Evolutionary conservation across 2,797 vertebrate genomes (phyloP).

Genomic region (Rhyacichthys aspro): DNA sequence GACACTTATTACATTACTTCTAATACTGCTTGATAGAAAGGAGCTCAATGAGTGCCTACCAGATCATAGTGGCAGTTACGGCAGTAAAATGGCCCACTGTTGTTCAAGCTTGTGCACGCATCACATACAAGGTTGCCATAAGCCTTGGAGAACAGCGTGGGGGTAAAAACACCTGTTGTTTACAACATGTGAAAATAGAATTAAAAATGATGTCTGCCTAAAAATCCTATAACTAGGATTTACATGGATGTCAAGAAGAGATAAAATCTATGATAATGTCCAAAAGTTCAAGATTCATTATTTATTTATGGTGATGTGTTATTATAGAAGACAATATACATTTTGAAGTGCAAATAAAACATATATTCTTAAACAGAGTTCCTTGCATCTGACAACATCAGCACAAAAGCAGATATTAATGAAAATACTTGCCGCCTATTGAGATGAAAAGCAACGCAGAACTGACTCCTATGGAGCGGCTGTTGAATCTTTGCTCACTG

Average conservation of each 20-base stretch:
- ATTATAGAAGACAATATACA: too few relatives aligned
- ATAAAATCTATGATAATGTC: too few relatives aligned
- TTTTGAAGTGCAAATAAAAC: too few relatives aligned
- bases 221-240: too few relatives aligned
- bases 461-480: slow-evolving; percentile 87
- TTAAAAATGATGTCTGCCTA: background rate
- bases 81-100: slow-evolving; percentile 81
- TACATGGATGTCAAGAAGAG: background rate
- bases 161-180: slow-evolving; percentile 87
- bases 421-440: slow-evolving; percentile 82
- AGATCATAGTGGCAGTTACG: slow-evolving; percentile 87
- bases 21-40: background rate
- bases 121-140: slow-evolving; percentile 89
- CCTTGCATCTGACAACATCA: background rate
- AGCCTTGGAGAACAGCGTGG: slow-evolving; percentile 89
- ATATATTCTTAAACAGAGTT: too few relatives aligned
- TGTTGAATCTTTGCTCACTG: slow-evolving; percentile 90
- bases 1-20: background rate
- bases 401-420: background rate
- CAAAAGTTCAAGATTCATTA: too few relatives aligned
- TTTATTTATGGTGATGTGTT: too few relatives aligned
- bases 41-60: slow-evolving; percentile 66
- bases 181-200: slow-evolving; percentile 9
- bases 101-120: slow-evolving; percentile 79
- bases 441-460: slow-evolving; percentile 91